A percentile compares a stretch with the other conserved stretches of the same genome.
Conservation (phyloP, 2,888 invertebrate species). For the Drosophila monieri region DNA sequence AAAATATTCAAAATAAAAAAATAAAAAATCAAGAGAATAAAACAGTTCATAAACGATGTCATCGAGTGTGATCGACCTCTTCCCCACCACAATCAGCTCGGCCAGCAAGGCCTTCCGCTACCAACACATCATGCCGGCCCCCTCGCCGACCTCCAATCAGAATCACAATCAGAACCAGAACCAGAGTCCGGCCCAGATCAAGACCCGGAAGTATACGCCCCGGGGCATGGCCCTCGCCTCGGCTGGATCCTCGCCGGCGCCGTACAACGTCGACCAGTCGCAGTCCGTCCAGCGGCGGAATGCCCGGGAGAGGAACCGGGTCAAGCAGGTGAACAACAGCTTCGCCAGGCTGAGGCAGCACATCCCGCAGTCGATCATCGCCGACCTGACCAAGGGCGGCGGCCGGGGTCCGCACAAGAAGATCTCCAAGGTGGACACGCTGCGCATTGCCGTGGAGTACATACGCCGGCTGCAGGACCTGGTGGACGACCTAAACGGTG, state of each 20-base stretch:
- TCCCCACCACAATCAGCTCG: slow-evolving; percentile 61
- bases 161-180: background rate
- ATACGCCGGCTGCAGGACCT: slow-evolving; percentile 92
- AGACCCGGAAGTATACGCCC: slow-evolving; percentile 88
- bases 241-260: slow-evolving; percentile 40
- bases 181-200: slow-evolving; percentile 85
- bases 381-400: slow-evolving; percentile 88
- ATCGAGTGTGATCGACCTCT: slow-evolving; percentile 48
- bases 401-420: slow-evolving; percentile 92
- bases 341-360: slow-evolving; percentile 95
- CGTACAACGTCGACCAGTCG: slow-evolving; percentile 87
- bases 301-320: slow-evolving; percentile 96
- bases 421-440: slow-evolving; percentile 94
- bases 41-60: slow-evolving; percentile 18
- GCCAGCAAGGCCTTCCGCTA: slow-evolving; percentile 76
- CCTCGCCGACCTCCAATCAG: slow-evolving; percentile 27
- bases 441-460: slow-evolving; percentile 94
- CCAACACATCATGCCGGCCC: slow-evolving; percentile 75
- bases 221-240: slow-evolving; percentile 84
- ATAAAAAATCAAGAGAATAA: background rate
- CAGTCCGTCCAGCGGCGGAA: slow-evolving; percentile 95
- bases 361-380: slow-evolving; percentile 92
- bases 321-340: slow-evolving; percentile 97
- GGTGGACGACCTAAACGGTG: slow-evolving; percentile 84
- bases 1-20: background rate